Percentiles rank a stretch among this genome's conserved stretches.
These are phyloP conservation scores for Drosophila trapezifrons DNA, from an alignment of 1,140 invertebrate species.

Conservation along the genomic window DNA sequence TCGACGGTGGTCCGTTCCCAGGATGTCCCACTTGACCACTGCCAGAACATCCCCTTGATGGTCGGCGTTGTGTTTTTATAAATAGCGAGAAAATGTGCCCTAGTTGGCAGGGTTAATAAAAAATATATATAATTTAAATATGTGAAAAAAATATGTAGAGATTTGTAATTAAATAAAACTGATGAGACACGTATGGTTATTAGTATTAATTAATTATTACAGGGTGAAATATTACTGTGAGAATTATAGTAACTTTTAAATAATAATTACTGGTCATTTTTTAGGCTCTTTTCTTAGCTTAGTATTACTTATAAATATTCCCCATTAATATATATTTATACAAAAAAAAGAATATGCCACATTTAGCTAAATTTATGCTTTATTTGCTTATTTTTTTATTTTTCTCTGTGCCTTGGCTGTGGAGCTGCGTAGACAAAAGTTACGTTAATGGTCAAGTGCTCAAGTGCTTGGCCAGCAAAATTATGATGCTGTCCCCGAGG, in stretches of 20 bases:
- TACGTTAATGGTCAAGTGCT: slow-evolving; percentile 76
- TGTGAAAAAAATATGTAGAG: too few relatives aligned
- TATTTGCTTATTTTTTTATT: neutral
- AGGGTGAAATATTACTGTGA: too few relatives aligned
- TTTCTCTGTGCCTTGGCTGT: neutral
- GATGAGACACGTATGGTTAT: too few relatives aligned
- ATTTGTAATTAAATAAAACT: neutral
- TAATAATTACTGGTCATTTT: too few relatives aligned
- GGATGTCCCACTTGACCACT: slow-evolving; percentile 26
- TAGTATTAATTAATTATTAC: too few relatives aligned
- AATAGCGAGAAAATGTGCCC: slow-evolving; percentile 1
- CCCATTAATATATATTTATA: too few relatives aligned
- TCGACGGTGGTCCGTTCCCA: slow-evolving; percentile 24
- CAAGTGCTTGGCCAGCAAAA: slow-evolving; percentile 71
- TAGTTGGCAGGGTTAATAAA: too few relatives aligned
- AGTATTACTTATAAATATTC: too few relatives aligned
- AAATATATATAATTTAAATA: too few relatives aligned
- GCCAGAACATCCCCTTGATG: slow-evolving; percentile 3
- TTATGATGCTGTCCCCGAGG: slow-evolving; percentile 58
- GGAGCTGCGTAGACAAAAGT: slow-evolving; percentile 70
- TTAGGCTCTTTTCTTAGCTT: too few relatives aligned
- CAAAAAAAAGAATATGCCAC: too few relatives aligned
- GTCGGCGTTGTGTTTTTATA: neutral
- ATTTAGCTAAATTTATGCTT: neutral
- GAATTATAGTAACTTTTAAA: too few relatives aligned